Base-by-base conservation (phyloP, 2,888 invertebrate genomes). In the Spilosoma lubricipeda region DNA sequence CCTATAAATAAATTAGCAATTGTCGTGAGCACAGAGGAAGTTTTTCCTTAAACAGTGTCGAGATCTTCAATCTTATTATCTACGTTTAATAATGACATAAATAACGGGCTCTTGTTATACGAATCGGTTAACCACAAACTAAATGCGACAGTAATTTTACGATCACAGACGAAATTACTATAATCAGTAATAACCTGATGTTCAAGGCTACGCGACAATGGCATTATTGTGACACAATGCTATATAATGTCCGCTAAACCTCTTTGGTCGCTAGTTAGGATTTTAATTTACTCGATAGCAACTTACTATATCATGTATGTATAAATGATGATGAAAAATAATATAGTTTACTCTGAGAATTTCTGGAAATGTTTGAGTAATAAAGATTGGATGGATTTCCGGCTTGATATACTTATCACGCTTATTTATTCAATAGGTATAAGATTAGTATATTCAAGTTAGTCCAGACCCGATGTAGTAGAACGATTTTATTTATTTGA, bases 131-230 rank as follows among this genome's bases (percentile, higher is more conserved):
- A 70, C 69, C 56, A 70, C 69, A 59, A 70, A 70, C 48, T 56
- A 0, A 15, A 69, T 36, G 52, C n/a, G 15, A 52, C 69, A 52
- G 59, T 59, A 59, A 59, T 59, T 59, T 59, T 27, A 59, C 33
- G 73, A 68, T 80, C 30, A 56, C 42, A 36, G 13, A 64, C 63
- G 39, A 68, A 30, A 23, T 33, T 45, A 42, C 30, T 71, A 30
- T 48, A 72, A 77, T 77, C 56, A 52, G 69, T 42, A 39, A 63
- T 80, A 45, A 75, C 73, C 59, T 48, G 67, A 72, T 33, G 70
- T 73, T 78, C 83, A 86, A 83, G 85, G 86, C 69, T 81, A 65
- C 67, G 42, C 52, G 70, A 85, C 82, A 85, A 82, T 80, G 81
- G 75, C 71, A 72, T 70, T 75, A 84, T 85, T 84, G 69, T 68